Evolutionary conservation across 2,113 vertebrate species (phyloP).

Genomic region (Pluvialis apricaria): DNA sequence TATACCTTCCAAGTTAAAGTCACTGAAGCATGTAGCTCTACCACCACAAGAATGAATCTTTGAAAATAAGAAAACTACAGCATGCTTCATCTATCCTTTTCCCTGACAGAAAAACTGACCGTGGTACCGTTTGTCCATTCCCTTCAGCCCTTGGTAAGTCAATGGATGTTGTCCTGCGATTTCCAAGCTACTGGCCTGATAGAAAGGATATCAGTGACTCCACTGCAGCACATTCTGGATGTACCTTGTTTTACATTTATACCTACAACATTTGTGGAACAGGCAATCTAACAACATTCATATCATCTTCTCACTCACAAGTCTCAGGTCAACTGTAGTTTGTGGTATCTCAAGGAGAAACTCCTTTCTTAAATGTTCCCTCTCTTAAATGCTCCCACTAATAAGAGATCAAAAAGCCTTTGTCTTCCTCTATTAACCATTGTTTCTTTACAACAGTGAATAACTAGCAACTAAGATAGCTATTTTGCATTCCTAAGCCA

Average conservation of each 20-base stretch:
- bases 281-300: not conserved
- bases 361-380: not conserved
- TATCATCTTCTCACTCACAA: not conserved
- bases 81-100: not conserved
- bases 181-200: not conserved
- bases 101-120: not conserved
- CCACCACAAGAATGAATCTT: not conserved
- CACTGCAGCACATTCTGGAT: not conserved
- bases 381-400: not conserved
- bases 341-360: not conserved
- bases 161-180: not conserved
- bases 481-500: not conserved
- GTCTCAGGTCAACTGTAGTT: not conserved
- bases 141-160: not conserved
- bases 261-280: not conserved
- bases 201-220: not conserved
- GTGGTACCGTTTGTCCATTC: not conserved
- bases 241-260: not conserved
- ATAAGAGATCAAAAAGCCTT: not conserved
- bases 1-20: not conserved
- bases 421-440: not conserved
- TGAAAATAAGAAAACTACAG: not conserved
- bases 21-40: not conserved
- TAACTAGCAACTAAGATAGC: not conserved
- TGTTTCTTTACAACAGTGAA: not conserved